Percentiles rank a stretch among this genome's conserved stretches.
Evolutionary conservation across 2,113 vertebrate genomes (phyloP).

Genomic region (Silurus glanis): DNA sequence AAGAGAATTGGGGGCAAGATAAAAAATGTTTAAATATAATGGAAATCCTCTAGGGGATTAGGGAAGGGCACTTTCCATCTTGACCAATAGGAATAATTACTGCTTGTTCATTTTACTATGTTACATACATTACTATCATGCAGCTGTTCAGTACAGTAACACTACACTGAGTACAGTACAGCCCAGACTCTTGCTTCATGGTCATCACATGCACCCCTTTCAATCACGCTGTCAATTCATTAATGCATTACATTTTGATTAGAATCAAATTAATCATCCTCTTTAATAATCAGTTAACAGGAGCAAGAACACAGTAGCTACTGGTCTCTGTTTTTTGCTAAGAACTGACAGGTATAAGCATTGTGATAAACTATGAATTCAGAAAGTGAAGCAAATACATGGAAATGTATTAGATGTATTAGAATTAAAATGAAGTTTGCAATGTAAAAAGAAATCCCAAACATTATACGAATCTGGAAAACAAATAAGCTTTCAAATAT

Average conservation of each 20-base stretch:
- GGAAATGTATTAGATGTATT: slow-evolving; percentile 50
- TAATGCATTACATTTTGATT: slow-evolving; percentile 71
- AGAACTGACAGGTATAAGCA: slow-evolving; percentile 67
- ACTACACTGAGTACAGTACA: slow-evolving; percentile 74
- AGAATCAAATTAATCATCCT: slow-evolving; percentile 69
- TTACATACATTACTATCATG: slow-evolving; percentile 34
- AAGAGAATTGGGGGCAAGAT: background rate
- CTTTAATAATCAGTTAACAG: slow-evolving; percentile 78
- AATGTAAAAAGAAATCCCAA: background rate
- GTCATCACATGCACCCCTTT: slow-evolving; percentile 75
- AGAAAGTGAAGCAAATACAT: slow-evolving; percentile 54
- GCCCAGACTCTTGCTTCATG: slow-evolving; percentile 74
- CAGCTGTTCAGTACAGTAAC: slow-evolving; percentile 62
- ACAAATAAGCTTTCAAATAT: slow-evolving; percentile 12
- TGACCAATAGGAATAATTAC: background rate
- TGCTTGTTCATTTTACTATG: slow-evolving; percentile 6
- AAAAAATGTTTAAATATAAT: background rate
- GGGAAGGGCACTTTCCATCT: background rate
- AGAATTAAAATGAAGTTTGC: background rate
- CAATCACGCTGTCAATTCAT: slow-evolving; percentile 72
- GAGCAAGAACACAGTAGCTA: slow-evolving; percentile 85
- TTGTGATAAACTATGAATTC: slow-evolving; percentile 51
- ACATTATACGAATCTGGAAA: slow-evolving; percentile 17
- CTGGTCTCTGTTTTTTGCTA: slow-evolving; percentile 85
- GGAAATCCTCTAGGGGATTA: background rate